Evolutionary conservation across 2,113 vertebrate genomes (phyloP).

Genomic region (Tyrannus savana): DNA sequence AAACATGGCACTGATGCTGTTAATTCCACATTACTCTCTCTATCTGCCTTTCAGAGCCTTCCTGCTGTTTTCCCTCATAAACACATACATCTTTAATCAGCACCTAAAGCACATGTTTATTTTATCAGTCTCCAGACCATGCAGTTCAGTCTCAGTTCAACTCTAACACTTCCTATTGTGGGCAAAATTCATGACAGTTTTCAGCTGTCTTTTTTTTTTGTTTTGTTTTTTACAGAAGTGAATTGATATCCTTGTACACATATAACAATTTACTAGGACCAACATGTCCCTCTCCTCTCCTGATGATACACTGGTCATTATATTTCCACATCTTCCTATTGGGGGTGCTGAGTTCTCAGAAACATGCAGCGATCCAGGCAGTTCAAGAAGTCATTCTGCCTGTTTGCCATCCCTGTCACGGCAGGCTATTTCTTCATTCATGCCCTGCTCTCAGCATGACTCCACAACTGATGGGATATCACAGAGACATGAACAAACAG

Average conservation of each 20-base stretch:
- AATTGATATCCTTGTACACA: not conserved
- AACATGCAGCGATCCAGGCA: not conserved
- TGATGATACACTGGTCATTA: fast-evolving
- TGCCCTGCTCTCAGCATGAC: not conserved
- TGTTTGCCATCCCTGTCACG: not conserved
- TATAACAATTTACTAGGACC: fast-evolving
- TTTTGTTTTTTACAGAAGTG: not conserved
- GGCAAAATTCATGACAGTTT: not conserved
- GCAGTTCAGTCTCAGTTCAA: not conserved
- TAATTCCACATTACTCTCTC: not conserved
- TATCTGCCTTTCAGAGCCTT: not conserved
- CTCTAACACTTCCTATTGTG: not conserved
- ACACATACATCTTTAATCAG: constrained; percentile 5
- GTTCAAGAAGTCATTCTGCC: not conserved
- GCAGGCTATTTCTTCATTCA: not conserved
- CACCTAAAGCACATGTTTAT: not conserved
- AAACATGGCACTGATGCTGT: not conserved
- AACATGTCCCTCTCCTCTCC: not conserved
- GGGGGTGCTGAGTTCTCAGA: not conserved
- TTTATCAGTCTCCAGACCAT: not conserved
- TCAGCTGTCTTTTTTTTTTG: not conserved
- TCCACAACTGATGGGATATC: fast-evolving
- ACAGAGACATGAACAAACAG: not conserved
- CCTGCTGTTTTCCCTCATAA: not conserved
- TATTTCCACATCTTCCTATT: not conserved